phyloP scores from a whole-genome alignment of 2,888 invertebrate genomes.

The Cerceris rybyensis region DNA sequence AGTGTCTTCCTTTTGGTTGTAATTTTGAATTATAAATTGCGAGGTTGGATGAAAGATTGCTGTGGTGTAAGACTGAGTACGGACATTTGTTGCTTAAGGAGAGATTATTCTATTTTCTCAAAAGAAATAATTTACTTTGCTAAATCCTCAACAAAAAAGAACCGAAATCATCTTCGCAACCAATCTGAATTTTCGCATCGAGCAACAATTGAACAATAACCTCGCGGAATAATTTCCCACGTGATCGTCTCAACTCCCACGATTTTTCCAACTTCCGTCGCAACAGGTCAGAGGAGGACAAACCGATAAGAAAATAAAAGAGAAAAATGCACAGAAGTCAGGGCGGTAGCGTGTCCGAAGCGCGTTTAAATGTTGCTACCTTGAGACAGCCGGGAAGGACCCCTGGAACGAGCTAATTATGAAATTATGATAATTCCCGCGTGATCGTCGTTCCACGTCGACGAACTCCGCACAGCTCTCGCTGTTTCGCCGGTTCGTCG shows the following conservation, averaged over 20 bases:
- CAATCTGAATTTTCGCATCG: too few species aligned
- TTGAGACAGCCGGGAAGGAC: constrained; percentile 71
- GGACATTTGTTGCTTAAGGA: too few species aligned
- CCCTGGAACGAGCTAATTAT: constrained; percentile 79
- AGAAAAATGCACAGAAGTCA: constrained; percentile 42
- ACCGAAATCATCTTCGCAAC: too few species aligned
- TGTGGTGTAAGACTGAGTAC: too few species aligned
- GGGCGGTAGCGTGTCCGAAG: constrained; percentile 70
- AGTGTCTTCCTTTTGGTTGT: too few species aligned
- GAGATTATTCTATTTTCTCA: too few species aligned
- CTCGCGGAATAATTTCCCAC: too few species aligned
- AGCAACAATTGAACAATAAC: too few species aligned
- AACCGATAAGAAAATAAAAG: constrained; percentile 6
- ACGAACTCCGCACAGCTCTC: constrained; percentile 41
- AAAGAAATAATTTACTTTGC: too few species aligned
- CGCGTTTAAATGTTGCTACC: constrained; percentile 69
- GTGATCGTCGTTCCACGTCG: constrained; percentile 63
- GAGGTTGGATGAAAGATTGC: too few species aligned
- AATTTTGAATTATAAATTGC: too few species aligned
- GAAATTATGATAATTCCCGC: constrained; percentile 79
- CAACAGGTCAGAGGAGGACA: constrained; percentile 14
- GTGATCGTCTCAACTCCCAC: not conserved
- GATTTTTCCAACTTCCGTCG: not conserved
- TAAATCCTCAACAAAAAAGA: too few species aligned
- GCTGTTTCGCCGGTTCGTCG: constrained; percentile 32